Evolutionary conservation across 64 coral and sea anemone species (phyloP).

Genomic region (Pocillopora damicornis): DNA sequence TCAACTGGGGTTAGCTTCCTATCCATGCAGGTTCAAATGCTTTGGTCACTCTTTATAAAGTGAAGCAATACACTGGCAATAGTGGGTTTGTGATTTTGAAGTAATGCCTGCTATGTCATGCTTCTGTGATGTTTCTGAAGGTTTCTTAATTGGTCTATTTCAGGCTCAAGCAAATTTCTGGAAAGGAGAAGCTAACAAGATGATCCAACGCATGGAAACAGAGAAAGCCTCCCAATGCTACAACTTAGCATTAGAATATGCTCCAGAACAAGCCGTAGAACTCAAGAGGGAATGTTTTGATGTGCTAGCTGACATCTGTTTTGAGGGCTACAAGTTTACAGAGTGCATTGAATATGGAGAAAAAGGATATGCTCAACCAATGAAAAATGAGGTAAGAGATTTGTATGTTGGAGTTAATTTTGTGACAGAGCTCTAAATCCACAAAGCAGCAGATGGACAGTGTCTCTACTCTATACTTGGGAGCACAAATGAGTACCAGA

Average conservation of each 20-base stretch:
- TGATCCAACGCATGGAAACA: background rate
- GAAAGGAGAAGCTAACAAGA: constrained; percentile 15
- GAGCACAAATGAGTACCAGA: too few species aligned
- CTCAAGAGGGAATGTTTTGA: constrained; percentile 24
- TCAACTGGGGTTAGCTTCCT: too few species aligned
- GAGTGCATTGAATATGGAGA: constrained; percentile 30
- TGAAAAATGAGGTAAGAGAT: constrained; percentile 22
- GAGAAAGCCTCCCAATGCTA: background rate
- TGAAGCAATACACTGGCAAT: too few species aligned
- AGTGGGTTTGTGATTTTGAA: too few species aligned
- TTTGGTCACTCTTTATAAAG: too few species aligned
- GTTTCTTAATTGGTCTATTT: background rate
- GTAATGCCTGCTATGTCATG: too few species aligned
- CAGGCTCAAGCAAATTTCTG: constrained; percentile 15
- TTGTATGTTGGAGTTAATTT: background rate
- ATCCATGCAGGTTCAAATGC: too few species aligned
- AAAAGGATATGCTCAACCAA: background rate
- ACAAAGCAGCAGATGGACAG: too few species aligned
- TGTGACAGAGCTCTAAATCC: background rate
- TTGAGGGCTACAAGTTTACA: constrained; percentile 5
- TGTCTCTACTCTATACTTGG: too few species aligned
- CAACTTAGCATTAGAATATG: constrained; percentile 13
- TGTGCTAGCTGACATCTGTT: constrained; percentile 9
- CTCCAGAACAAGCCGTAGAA: background rate
- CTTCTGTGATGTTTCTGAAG: background rate